Conservation (phyloP, 2,113 vertebrate species). For the Elephas maximus region DNA sequence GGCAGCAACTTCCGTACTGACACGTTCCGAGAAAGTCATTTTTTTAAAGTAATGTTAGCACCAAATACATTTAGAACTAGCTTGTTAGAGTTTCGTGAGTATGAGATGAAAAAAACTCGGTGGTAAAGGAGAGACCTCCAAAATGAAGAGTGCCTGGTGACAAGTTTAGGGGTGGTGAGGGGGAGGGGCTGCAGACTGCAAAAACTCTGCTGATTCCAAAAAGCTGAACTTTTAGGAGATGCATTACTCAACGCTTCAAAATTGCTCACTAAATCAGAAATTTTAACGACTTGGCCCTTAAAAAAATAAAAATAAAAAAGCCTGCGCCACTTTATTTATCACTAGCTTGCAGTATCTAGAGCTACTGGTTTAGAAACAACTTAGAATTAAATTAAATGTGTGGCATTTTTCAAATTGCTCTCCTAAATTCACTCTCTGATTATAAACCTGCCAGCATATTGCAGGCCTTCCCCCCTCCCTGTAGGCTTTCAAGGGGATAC, state of each 20-base stretch:
- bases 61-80: not conserved
- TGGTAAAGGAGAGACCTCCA: conserved; percentile 1
- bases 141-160: not conserved
- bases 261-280: conserved; percentile 41
- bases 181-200: rapidly evolving
- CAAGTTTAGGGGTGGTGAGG: not conserved
- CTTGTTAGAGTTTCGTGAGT: not conserved
- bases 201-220: not conserved
- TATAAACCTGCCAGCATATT: conserved; percentile 36
- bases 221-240: conserved; percentile 20
- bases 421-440: conserved; percentile 32
- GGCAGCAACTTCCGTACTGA: not conserved
- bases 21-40: not conserved
- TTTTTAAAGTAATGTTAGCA: not conserved
- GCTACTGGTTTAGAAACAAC: conserved; percentile 60
- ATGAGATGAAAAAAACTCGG: not conserved
- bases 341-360: conserved; percentile 35
- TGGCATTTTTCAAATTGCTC: conserved; percentile 24
- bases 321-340: not conserved
- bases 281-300: not conserved
- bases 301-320: not conserved
- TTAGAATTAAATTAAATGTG: conserved; percentile 57
- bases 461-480: not conserved
- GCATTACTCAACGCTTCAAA: conserved; percentile 35
- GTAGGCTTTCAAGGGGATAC: not conserved